A percentile compares a stretch with the other conserved stretches of the same genome.
These are phyloP conservation scores for Patiria miniata DNA, from an alignment of 35 echinoderm and acorn worm genomes.

Conservation along the genomic window DNA sequence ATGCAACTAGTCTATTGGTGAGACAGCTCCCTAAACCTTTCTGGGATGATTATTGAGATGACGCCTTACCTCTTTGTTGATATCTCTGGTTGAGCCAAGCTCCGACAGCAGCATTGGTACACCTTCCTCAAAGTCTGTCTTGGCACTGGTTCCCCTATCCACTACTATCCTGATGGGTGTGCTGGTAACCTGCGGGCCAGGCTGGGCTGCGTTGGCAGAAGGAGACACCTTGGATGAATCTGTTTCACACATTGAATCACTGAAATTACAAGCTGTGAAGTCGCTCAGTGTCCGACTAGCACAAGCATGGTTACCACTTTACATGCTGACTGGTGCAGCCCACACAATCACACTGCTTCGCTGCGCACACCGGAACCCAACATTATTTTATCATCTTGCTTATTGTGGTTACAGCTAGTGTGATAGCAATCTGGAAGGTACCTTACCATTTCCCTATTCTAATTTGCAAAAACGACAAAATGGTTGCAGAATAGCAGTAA, in stretches of 20 bases:
- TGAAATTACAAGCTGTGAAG: neutral
- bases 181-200: neutral
- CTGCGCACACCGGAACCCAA: no score
- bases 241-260: neutral
- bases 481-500: no score
- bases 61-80: slow-evolving; percentile 89
- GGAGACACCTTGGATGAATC: neutral
- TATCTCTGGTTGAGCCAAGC: slow-evolving; percentile 75
- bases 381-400: no score
- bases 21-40: no score
- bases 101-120: slow-evolving; percentile 80
- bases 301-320: neutral
- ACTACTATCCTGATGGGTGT: neutral
- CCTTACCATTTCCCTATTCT: no score
- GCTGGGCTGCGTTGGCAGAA: neutral
- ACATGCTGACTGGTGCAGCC: neutral
- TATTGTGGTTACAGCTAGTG: no score
- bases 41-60: no score
- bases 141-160: slow-evolving; percentile 1
- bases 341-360: no score
- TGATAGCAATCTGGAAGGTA: no score
- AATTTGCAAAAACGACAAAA: no score
- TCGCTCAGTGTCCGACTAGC: neutral
- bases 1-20: no score
- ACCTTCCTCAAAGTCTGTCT: slow-evolving; percentile 58